Base-by-base conservation (phyloP, 2,888 invertebrate genomes). In the Syritta pipiens region DNA sequence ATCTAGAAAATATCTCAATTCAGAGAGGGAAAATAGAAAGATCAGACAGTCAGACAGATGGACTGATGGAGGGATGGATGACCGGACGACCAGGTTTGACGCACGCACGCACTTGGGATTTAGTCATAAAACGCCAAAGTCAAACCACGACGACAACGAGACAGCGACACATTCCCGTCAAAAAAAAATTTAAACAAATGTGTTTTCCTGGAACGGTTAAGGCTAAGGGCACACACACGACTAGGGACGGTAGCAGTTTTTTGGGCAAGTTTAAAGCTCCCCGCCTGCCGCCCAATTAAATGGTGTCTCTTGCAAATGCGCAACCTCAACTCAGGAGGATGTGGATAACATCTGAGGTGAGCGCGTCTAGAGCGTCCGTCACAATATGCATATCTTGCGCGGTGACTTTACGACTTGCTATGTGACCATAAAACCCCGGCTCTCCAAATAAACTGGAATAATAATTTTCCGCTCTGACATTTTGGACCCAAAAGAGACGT, bases 1-100 rank as follows among this genome's bases (percentile, higher is more conserved):
- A 42, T 65, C 60, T 77, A 67, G 77, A 65, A 77, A 77, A 77
- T 72, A 72, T 77, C 77, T 77, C 60, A 77, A 77, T 77, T 65
- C 26, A 30, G 60, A 42, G 1, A 57, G 12, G 9, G 19, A 51
- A 1, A 28, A 40, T 42, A 57, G 57, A 57, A 28, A 6, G 28
- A 17, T 14, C 37, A 37, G 17, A 37, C 37, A 17, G n/a, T n/a
- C n/a, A n/a, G n/a, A n/a, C n/a, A n/a, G n/a, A n/a, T n/a, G n/a
- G n/a, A n/a, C n/a, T n/a, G n/a, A n/a, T n/a, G n/a, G n/a, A n/a
- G n/a, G 37, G 37, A 37, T 17, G 37, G 14, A 17, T 17, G 37
- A 37, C 19, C 19, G 37, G 37, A 17, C 37, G n/a, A n/a, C n/a
- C n/a, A n/a, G n/a, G n/a, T n/a, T n/a, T n/a, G 7, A 24, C 20